These are phyloP conservation scores for Spinibarbus caldwelli DNA, from an alignment of 2,797 vertebrate species.

Conservation along the genomic window DNA sequence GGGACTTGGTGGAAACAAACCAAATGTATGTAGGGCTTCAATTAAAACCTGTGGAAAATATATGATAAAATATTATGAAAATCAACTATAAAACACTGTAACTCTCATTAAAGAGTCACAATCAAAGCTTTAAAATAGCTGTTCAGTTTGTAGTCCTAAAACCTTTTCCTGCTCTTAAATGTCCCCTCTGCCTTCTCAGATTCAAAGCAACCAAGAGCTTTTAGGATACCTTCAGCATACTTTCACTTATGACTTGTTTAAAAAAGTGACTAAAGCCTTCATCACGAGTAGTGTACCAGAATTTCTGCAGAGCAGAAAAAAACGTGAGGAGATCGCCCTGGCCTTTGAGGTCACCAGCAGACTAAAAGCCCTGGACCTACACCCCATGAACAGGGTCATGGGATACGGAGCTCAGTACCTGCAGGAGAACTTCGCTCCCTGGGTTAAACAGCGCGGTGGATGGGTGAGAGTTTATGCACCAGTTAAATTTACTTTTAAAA, in stretches of 20 bases:
- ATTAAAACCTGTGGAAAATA: too few relatives aligned
- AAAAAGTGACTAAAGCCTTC: conserved; percentile 52
- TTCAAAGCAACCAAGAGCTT: conserved; percentile 53
- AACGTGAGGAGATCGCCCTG: conserved; percentile 59
- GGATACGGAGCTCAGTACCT: conserved; percentile 61
- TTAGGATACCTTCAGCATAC: conserved; percentile 41
- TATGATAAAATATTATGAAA: too few relatives aligned
- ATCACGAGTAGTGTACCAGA: conserved; percentile 24
- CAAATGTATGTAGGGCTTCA: background rate
- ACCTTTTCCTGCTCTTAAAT: too few relatives aligned
- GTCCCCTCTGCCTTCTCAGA: conserved; percentile 41
- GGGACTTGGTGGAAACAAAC: background rate
- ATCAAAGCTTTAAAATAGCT: too few relatives aligned
- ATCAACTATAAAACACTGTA: background rate
- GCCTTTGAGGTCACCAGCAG: conserved; percentile 68
- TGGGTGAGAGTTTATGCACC: conserved; percentile 62
- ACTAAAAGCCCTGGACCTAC: conserved; percentile 51
- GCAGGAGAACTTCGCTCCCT: conserved; percentile 57
- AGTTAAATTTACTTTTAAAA: background rate
- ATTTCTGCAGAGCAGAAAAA: background rate
- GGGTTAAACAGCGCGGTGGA: conserved; percentile 65
- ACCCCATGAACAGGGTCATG: conserved; percentile 62
- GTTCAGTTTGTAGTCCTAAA: background rate
- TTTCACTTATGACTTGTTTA: conserved; percentile 61
- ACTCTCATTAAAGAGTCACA: background rate